Evolutionary conservation across 2,113 vertebrate genomes (phyloP), one percentile per base, ranked within the genome.

Genomic region (Hipposideros armiger): DNA sequence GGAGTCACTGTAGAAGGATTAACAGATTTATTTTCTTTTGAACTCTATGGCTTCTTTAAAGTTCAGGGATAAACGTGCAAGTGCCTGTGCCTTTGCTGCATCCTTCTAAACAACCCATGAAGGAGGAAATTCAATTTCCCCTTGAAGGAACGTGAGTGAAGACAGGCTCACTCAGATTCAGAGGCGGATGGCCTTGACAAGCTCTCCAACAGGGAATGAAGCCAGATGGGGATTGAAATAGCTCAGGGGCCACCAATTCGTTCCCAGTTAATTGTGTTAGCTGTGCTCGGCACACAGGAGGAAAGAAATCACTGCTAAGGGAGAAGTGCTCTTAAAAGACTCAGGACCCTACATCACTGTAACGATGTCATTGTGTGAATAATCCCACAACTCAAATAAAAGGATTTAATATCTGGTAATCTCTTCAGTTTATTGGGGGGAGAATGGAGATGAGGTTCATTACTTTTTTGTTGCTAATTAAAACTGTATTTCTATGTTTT

Each of bases 31-130:
- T 85, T 95, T 98, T 97, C 92, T 97, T 94, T 94, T 94, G 20
- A 97, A 88, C 96, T 97, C 81, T 95, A 62, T 94, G 93, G 56
- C 70, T 93, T 97, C 88, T 91, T 97, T 96, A 95, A 98, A 98
- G 91, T 95, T 97, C 56, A 94, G 84, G 86, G 78, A 83, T 95
- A 97, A 94, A 90, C 40, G 32, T 90, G 54, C 83, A 97, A 88
- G 97, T 97, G 95, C 81, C 72, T 96, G 62, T 95, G 88, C 84
- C 92, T 97, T 98, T 92, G 26, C 0, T 2, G 0, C 74, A 64
- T 92, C 95, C 90, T 92, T 91, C 95, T 58, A 97, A 96, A 96
- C 70, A 97, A 95, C 87, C 70, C 97, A 50, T 5, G 85, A 97
- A 1, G 0, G 92, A 98, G 97, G 92, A 97, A 98, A 97, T 95